Base-by-base conservation (phyloP, 23 tunicate species). In the Aplidium turbinatum region DNA sequence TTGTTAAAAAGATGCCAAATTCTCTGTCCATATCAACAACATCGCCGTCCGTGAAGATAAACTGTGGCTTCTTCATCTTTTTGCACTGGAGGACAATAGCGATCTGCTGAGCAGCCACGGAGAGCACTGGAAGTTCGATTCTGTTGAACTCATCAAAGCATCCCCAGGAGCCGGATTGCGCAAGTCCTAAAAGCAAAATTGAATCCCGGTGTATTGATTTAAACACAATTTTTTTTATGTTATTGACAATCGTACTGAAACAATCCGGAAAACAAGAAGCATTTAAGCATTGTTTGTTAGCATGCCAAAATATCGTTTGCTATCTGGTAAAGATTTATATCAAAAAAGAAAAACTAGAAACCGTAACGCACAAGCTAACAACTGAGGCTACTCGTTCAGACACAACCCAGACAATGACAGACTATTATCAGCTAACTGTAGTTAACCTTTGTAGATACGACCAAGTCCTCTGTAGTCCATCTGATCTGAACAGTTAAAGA, bases 381-480 rank as follows among this genome's bases (percentile, higher is more conserved):
- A n/a, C n/a, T n/a, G n/a, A n/a, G n/a, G n/a, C n/a, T n/a, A n/a
- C n/a, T n/a, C n/a, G n/a, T n/a, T n/a, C n/a, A n/a, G n/a, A n/a
- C n/a, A n/a, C n/a, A n/a, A n/a, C n/a, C n/a, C n/a, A n/a, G n/a
- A n/a, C n/a, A n/a, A n/a, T n/a, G n/a, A n/a, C n/a, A n/a, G n/a
- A n/a, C n/a, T n/a, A n/a, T n/a, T n/a, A n/a, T n/a, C n/a, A n/a
- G n/a, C n/a, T n/a, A n/a, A n/a, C n/a, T n/a, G n/a, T n/a, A n/a
- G n/a, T n/a, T 47, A 31, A 93, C 99, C 99, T 95, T 95, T 95
- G 81, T 95, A 95, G 67, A 95, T 95, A 28, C 99, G 76, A 32
- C 99, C 99, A n/a, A 95, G 80, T 25, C 99, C 99, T 80, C 99
- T 79, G 92, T 88, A 95, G 57, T 95, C 99, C 99, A 95, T 95